A percentile compares a stretch with the other conserved stretches of the same genome.
Conservation (phyloP, 2,888 invertebrate genomes). For the Eupelmus urozonus region DNA sequence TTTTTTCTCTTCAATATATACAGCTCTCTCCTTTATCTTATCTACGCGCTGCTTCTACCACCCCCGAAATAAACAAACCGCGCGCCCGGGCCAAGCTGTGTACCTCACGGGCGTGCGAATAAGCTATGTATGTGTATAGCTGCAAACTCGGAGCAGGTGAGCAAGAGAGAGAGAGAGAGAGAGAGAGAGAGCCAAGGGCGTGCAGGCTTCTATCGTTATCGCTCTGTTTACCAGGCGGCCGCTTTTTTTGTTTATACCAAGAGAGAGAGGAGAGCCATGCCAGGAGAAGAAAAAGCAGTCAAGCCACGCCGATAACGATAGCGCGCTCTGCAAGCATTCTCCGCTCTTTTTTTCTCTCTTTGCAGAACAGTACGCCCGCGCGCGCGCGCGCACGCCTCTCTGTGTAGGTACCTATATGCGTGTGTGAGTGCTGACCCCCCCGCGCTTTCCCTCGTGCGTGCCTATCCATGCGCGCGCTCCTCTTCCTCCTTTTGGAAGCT, state of each 20-base stretch:
- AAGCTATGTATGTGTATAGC: too few relatives aligned
- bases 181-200: conserved; percentile 17
- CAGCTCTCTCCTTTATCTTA: too few relatives aligned
- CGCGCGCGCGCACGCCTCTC: background rate
- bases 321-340: background rate
- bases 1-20: background rate
- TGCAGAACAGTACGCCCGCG: background rate
- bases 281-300: too few relatives aligned
- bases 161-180: background rate
- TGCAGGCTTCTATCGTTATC: background rate
- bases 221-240: conserved; percentile 18
- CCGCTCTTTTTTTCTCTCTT: background rate
- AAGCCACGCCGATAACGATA: background rate
- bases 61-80: background rate
- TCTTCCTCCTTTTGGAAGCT: conserved; percentile 14
- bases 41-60: too few relatives aligned
- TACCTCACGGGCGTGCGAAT: background rate
- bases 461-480: background rate
- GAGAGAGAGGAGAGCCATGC: too few relatives aligned
- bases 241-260: conserved; percentile 34
- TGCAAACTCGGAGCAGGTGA: conserved; percentile 7
- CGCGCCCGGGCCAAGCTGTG: background rate
- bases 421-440: background rate
- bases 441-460: background rate
- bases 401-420: too few relatives aligned